Evolutionary conservation across 2,888 invertebrate genomes (phyloP).

Genomic region (Cryptocephalus primarius): DNA sequence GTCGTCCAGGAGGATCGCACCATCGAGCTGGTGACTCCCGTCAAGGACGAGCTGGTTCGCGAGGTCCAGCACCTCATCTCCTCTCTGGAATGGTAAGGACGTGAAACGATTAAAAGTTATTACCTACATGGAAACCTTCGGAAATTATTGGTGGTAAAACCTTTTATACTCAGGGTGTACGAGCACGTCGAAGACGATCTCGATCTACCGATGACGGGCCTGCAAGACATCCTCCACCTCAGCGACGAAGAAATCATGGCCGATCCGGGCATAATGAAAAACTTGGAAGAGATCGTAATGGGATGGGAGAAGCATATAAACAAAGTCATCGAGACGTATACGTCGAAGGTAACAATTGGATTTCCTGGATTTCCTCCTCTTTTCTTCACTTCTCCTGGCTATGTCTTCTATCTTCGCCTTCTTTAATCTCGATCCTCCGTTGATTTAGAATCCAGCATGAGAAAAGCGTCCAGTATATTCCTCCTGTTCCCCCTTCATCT

Average conservation of each 20-base stretch:
- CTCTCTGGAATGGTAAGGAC: slow-evolving; percentile 38
- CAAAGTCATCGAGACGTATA: slow-evolving; percentile 42
- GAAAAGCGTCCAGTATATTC: no score
- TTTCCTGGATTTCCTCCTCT: no score
- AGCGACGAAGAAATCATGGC: slow-evolving; percentile 30
- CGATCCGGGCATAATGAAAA: slow-evolving; percentile 41
- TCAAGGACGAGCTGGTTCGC: slow-evolving; percentile 38
- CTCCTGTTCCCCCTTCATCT: no score
- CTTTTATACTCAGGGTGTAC: slow-evolving; percentile 46
- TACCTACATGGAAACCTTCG: not conserved
- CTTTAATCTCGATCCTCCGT: no score
- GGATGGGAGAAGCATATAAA: slow-evolving; percentile 59
- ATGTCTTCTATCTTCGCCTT: no score
- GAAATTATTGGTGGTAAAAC: no score
- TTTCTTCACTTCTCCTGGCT: no score
- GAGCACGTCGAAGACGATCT: slow-evolving; percentile 69
- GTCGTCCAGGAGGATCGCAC: slow-evolving; percentile 1
- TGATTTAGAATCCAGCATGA: no score
- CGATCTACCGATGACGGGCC: slow-evolving; percentile 51
- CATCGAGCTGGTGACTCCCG: slow-evolving; percentile 1
- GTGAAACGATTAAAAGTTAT: not conserved
- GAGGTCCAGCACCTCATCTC: slow-evolving; percentile 31
- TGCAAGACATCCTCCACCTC: slow-evolving; percentile 38
- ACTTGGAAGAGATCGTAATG: slow-evolving; percentile 51
- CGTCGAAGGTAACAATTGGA: slow-evolving; percentile 38